Conservation (phyloP, 92 coral and sea anemone genomes). For the Phymanthus crucifer region DNA sequence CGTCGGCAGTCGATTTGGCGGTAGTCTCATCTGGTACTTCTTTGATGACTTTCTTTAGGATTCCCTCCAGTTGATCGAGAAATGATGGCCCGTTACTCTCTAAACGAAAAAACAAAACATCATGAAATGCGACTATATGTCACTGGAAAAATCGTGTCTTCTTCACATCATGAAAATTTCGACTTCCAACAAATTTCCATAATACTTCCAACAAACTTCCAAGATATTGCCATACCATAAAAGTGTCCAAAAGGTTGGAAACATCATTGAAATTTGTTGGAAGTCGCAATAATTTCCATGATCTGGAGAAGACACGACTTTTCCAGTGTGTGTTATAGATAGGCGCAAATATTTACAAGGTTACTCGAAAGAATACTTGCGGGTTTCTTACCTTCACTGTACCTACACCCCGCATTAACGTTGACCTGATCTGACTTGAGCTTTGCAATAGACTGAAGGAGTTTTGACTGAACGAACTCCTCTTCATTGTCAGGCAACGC, state of each 20-base stretch:
- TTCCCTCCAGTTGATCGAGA: constrained; percentile 42
- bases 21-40: constrained; percentile 36
- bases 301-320: no score
- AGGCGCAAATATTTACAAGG: no score
- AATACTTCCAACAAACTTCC: no score
- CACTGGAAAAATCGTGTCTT: no score
- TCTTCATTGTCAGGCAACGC: constrained; percentile 61
- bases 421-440: constrained; percentile 40
- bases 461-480: constrained; percentile 54
- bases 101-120: not conserved
- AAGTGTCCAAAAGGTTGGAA: no score
- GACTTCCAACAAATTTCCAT: no score
- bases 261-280: no score
- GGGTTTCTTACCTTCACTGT: not conserved
- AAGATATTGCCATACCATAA: no score
- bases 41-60: constrained; percentile 45
- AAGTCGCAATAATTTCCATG: no score
- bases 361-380: no score
- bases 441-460: constrained; percentile 53
- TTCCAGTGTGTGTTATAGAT: no score
- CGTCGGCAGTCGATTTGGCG: constrained; percentile 30
- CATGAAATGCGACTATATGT: not conserved
- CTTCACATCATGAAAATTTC: no score
- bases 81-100: constrained; percentile 31
- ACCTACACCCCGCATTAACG: not conserved